These are phyloP conservation scores for Leucoraja ocellata DNA, from an alignment of 2,797 vertebrate species.

Conservation along the genomic window DNA sequence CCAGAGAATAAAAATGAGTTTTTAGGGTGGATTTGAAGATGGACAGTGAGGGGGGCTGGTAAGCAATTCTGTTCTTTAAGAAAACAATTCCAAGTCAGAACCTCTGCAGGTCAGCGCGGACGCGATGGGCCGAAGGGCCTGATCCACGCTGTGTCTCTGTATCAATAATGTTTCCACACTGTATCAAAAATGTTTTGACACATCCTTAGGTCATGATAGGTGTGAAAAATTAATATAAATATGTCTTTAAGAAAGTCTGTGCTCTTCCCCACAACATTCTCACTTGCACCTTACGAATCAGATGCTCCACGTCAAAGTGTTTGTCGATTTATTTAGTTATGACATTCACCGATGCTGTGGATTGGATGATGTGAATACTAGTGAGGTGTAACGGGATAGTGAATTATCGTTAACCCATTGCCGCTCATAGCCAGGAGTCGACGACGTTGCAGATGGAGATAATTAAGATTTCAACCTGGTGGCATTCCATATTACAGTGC, in stretches of 20 bases:
- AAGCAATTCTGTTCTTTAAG: too few relatives aligned
- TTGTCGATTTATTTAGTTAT: background rate
- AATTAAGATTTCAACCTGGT: slow-evolving; percentile 31
- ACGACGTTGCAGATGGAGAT: background rate
- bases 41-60: too few relatives aligned
- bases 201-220: too few relatives aligned
- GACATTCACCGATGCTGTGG: background rate
- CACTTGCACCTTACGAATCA: background rate
- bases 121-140: too few relatives aligned
- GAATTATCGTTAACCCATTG: slow-evolving; percentile 22
- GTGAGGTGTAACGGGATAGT: background rate
- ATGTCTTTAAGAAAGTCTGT: background rate
- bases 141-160: too few relatives aligned
- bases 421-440: background rate
- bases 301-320: background rate
- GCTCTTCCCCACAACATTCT: background rate
- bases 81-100: too few relatives aligned
- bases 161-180: too few relatives aligned
- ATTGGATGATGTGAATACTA: background rate
- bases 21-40: too few relatives aligned
- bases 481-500: background rate
- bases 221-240: too few relatives aligned
- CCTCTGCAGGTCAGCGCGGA: too few relatives aligned
- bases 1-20: too few relatives aligned
- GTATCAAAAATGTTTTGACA: too few relatives aligned